Evolutionary conservation across 2,797 vertebrate genomes (phyloP).

Genomic region (Pachyuromys duprasi): DNA sequence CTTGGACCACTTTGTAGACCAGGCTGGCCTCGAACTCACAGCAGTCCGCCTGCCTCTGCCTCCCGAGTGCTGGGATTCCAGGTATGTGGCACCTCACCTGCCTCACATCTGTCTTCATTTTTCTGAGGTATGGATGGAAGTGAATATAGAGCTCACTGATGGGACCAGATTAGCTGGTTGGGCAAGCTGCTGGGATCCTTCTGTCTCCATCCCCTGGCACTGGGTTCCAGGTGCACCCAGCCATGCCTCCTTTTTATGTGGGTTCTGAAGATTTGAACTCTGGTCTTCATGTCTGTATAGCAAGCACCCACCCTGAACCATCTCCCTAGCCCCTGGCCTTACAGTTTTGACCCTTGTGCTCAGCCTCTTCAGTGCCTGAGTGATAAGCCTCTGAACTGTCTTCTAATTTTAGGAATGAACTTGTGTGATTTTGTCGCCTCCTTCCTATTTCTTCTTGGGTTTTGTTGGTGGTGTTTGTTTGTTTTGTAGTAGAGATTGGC

Average conservation of each 20-base stretch:
- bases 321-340: background rate
- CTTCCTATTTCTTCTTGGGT: background rate
- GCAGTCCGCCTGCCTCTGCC: too few relatives aligned
- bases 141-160: background rate
- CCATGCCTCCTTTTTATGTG: background rate
- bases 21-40: too few relatives aligned
- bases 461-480: too few relatives aligned
- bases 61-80: too few relatives aligned
- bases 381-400: background rate
- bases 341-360: background rate
- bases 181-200: background rate
- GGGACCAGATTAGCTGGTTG: too few relatives aligned
- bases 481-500: background rate
- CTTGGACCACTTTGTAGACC: too few relatives aligned
- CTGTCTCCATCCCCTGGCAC: background rate
- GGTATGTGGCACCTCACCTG: too few relatives aligned
- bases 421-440: background rate
- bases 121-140: background rate
- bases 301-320: background rate
- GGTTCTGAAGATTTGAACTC: background rate
- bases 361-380: background rate
- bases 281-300: background rate
- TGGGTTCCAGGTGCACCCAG: too few relatives aligned
- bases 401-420: background rate
- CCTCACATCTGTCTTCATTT: background rate